Conservation (phyloP, 2,113 vertebrate genomes). For the Dipodomys spectabilis region DNA sequence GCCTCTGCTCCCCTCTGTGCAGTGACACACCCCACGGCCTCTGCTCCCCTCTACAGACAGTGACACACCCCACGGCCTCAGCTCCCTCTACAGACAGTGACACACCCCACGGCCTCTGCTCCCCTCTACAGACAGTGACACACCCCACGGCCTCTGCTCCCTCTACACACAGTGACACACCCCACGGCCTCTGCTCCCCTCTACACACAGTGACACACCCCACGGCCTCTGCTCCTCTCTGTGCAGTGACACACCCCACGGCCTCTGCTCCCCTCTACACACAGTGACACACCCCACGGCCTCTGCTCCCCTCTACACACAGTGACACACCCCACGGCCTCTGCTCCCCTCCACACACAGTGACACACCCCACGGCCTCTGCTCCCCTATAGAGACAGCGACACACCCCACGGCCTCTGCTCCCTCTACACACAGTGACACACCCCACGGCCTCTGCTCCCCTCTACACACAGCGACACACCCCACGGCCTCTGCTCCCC, state of each 20-base stretch:
- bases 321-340: no score
- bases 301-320: neutral
- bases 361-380: neutral
- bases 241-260: accelerated
- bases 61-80: neutral
- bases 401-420: neutral
- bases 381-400: neutral
- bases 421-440: neutral
- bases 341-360: no score
- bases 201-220: accelerated
- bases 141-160: neutral
- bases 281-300: neutral
- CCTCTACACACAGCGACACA: no score
- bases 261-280: neutral
- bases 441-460: neutral
- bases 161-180: no score
- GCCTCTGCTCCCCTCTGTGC: neutral
- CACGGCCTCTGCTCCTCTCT: neutral
- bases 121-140: neutral
- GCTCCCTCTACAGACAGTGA: neutral
- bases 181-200: no score
- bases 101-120: neutral
- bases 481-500: no score
- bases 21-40: no score
- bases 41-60: no score